Base-by-base conservation (phyloP, 2,888 invertebrate genomes). In the Archips crataeganus region DNA sequence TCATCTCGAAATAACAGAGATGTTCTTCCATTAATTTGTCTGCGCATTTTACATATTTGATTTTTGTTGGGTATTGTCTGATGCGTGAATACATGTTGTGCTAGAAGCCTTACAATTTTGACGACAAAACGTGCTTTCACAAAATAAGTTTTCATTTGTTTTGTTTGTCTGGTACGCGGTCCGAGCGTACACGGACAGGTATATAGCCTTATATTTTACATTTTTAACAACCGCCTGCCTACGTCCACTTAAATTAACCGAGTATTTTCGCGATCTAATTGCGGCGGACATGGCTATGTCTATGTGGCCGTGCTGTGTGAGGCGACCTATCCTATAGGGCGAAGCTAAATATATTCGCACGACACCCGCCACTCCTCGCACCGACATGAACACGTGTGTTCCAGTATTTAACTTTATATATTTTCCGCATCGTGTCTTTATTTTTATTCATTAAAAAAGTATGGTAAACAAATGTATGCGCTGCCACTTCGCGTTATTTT, bases 271-370 rank as follows among this genome's bases (percentile, higher is more conserved):
- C 65, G 63, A 62, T 74, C 76, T 75, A 75, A 75, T 74, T 71
- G 71, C 51, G 63, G 74, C 59, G 42, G 65, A 71, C 65, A 47
- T 62, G 67, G 74, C 65, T 54, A 23, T 54, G 23, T 54, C 64
- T 74, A 65, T 65, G 57, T 66, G 66, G 74, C 65, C 32, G 73
- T 80, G 39, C 65, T 15, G 49, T 49, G 65, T 57, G 57, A 23
- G 45, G 57, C 62, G 71, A 68, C 69, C 69, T 64, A 65, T 74
- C 74, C 60, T 69, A 74, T 64, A 74, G 81, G 83, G 82, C 77
- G 80, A 77, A 79, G 85, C 87, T 88, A 89, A 88, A 90, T 90
- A 88, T 87, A 87, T 88, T 87, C 83, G 85, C 87, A 86, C 85
- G 86, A 86, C 81, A 83, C 79, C 81, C 82, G 85, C 87, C 88